Conservation (phyloP, 2,113 vertebrate species). For the Phrynosoma blainvillii region DNA sequence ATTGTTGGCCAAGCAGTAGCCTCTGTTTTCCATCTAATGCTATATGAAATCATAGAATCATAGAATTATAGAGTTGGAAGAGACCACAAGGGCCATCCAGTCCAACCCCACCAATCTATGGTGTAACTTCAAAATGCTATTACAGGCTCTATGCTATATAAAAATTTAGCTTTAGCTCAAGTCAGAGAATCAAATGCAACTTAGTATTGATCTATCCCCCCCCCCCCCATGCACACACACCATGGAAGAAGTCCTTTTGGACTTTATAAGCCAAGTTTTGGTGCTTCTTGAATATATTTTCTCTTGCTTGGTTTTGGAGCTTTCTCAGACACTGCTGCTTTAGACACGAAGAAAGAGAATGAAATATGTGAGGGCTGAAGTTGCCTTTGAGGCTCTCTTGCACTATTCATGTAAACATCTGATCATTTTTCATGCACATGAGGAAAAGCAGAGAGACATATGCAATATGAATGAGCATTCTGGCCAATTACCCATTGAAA, state of each 20-base stretch:
- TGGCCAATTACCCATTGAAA: background rate
- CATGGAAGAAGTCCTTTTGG: background rate
- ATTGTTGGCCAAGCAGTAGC: conserved; percentile 49
- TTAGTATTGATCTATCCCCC: background rate
- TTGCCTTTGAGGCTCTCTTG: background rate
- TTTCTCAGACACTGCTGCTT: background rate
- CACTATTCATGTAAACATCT: background rate
- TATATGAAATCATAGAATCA: too few relatives aligned
- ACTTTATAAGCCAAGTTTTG: background rate
- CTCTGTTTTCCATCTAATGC: conserved; percentile 29
- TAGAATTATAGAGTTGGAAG: too few relatives aligned
- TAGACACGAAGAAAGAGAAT: background rate
- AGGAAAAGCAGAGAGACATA: background rate
- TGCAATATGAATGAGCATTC: background rate
- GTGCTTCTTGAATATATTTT: background rate
- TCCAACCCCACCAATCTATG: conserved; percentile 17
- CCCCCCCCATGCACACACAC: background rate
- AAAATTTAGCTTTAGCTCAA: conserved; percentile 27
- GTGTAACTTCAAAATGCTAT: conserved; percentile 50
- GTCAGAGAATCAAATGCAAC: conserved; percentile 19
- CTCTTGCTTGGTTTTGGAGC: fast-evolving
- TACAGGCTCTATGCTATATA: background rate
- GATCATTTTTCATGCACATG: conserved; percentile 2
- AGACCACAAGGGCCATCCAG: too few relatives aligned
- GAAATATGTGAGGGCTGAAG: background rate